A percentile compares a stretch with the other conserved stretches of the same genome.
Evolutionary conservation across 2,888 invertebrate species (phyloP).

Genomic region (Pinctada fucata): DNA sequence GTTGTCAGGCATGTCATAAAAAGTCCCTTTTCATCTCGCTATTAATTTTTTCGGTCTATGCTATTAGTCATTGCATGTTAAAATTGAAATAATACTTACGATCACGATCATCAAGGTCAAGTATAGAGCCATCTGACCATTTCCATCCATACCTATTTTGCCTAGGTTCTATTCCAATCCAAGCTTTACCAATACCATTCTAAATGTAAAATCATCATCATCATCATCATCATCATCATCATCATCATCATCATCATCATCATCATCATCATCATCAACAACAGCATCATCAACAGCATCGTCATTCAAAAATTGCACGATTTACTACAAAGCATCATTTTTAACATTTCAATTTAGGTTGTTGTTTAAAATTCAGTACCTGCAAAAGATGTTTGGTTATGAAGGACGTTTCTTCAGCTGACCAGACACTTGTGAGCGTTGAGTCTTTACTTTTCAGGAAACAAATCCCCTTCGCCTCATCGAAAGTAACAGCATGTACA

Average conservation of each 20-base stretch:
- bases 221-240: background rate
- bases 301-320: no score
- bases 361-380: background rate
- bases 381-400: conserved; percentile 44
- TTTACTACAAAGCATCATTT: no score
- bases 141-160: conserved; percentile 45
- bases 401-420: conserved; percentile 51
- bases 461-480: conserved; percentile 52
- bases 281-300: no score
- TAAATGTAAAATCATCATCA: background rate
- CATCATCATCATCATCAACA: no score
- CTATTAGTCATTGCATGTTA: no score
- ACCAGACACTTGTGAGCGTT: conserved; percentile 57
- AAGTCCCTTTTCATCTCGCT: no score
- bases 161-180: conserved; percentile 55
- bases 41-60: no score
- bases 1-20: no score
- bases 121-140: conserved; percentile 55
- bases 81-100: no score
- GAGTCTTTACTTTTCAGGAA: conserved; percentile 37
- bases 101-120: background rate
- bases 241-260: no score
- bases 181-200: conserved; percentile 33
- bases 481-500: conserved; percentile 31
- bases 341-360: no score